A percentile compares a stretch with the other conserved stretches of the same genome.
These are phyloP conservation scores for Poeciliopsis turrubarensis DNA, from an alignment of 2,113 vertebrate genomes.

Conservation along the genomic window DNA sequence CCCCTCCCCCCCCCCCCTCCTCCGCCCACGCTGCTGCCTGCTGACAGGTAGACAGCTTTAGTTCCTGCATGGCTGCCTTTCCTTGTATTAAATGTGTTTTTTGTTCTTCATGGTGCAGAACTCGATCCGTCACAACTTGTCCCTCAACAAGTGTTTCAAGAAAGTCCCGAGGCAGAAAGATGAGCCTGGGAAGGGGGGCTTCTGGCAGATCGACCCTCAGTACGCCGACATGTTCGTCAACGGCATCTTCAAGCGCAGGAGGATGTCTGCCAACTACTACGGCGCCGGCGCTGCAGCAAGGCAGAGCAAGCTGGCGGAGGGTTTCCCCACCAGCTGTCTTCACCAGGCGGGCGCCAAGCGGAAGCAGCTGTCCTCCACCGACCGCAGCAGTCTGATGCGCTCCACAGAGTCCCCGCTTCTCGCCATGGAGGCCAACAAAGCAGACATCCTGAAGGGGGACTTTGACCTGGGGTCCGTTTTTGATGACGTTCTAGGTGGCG, in stretches of 20 bases:
- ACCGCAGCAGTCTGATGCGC: slow-evolving; percentile 56
- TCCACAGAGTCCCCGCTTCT: slow-evolving; percentile 76
- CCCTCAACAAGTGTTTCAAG: slow-evolving; percentile 94
- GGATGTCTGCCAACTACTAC: slow-evolving; percentile 81
- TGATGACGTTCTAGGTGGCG: slow-evolving; percentile 80
- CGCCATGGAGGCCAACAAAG: slow-evolving; percentile 69
- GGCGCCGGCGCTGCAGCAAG: slow-evolving; percentile 49
- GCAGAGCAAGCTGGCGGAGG: slow-evolving; percentile 69
- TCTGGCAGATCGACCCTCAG: slow-evolving; percentile 88
- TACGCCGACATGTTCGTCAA: slow-evolving; percentile 86
- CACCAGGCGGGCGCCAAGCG: slow-evolving; percentile 67
- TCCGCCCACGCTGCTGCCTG: slow-evolving; percentile 32
- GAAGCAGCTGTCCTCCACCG: slow-evolving; percentile 72
- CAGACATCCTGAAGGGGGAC: slow-evolving; percentile 77
- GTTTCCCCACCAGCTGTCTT: slow-evolving; percentile 59
- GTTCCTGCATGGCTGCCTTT: slow-evolving; percentile 34
- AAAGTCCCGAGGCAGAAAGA: slow-evolving; percentile 93
- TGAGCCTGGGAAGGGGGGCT: slow-evolving; percentile 91
- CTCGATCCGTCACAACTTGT: slow-evolving; percentile 93
- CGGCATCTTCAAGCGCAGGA: slow-evolving; percentile 83
- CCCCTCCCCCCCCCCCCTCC: slow-evolving; percentile 8
- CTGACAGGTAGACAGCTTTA: slow-evolving; percentile 38
- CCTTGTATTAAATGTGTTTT: slow-evolving; percentile 19
- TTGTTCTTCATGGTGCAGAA: slow-evolving; percentile 77
- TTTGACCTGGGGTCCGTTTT: slow-evolving; percentile 83